Base-by-base conservation (phyloP, 2,888 invertebrate species). In the Gymnoscelis rufifasciata region DNA sequence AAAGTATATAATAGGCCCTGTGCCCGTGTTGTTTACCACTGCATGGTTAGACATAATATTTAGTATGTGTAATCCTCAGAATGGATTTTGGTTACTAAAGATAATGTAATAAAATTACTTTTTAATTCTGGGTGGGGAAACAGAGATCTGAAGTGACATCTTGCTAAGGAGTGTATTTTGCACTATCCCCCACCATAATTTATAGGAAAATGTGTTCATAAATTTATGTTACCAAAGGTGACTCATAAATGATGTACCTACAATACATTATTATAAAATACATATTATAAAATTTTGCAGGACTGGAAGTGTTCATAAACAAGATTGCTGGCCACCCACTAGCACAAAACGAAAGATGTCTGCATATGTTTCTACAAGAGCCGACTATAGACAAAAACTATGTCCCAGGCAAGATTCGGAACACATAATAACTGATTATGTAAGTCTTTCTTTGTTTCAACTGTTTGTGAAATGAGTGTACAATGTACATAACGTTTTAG, bases 351-450 rank as follows among this genome's bases (percentile, higher is more conserved):
- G 99, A 99, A 89, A 92, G 97, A 74, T 99, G 99, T 89, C 92
- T 99, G 71, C 99, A 99, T 86, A 99, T 99, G 96, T 99, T 99
- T 90, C 92, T 99, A 56, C 98, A 99, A 84, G 99, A 99, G 71
- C 94, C 95, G 38, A 93, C 94, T 71, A 99, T 99, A 82, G 99
- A 99, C 89, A 98, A 97, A 90, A 99, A 97, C 90, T 99, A 99
- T 87, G 97, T 99, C 61, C 99, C 99, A 65, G 99, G 99, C 68
- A 99, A 99, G 90, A 99, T 99, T 84, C 92, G 98, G 78, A 97
- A 96, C 90, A 95, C 96, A 90, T 96, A 95, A 93, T 82, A 70
- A 66, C 68, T 47, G 40, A 47, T 19, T 19, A 47, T 41, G 50
- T 47, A 56, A 67, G 58, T 19, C 19, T 19, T 19, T 19, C 64